Evolutionary conservation across 2,797 vertebrate genomes (phyloP), one percentile per base, ranked within the genome.

Genomic region (Trematomus bernacchii): DNA sequence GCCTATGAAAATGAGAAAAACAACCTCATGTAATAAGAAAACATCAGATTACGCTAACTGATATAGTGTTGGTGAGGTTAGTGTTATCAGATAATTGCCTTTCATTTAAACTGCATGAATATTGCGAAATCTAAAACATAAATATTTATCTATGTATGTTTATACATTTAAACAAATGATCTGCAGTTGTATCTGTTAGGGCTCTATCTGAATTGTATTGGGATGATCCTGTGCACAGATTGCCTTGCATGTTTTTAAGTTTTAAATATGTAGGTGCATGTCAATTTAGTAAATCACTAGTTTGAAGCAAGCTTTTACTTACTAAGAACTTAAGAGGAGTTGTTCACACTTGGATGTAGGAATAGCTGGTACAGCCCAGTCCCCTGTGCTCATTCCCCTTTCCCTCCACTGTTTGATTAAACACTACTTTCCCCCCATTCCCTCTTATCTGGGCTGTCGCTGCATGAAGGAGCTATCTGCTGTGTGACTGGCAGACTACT

Each of bases 381-480:
- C 67, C 55, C 70, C 72, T 48, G 67, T 30, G 6, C 84, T 83
- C 71, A 73, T 73, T 69, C 68, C 40, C 64, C 40, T 62, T 80
- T 80, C 80, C 71, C 83, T 79, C 70, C 71, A 73, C 84, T 76
- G 74, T 91, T 90, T 91, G 86, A 93, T 89, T 88, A 89, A 90
- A 86, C 83, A 79, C 76, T 84, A 81, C 73, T 79, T 70, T 55
- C 57, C 80, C 68, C 50, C 67, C 40, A 59, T 58, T 73, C 47
- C 54, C 43, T 18, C 76, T 91, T 92, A 92, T 92, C 92, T 78
- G 84, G 68, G 84, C 84, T 80, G 89, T 85, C 78, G 64, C 90
- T 90, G 90, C 91, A 89, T 90, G 92, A 92, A 89, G 84, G 83
- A 91, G 90, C 87, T 88, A 92, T 91, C 92, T 86, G 81, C 80